phyloP scores from a whole-genome alignment of 2,888 invertebrate species.

The Latrodectus hesperus region DNA sequence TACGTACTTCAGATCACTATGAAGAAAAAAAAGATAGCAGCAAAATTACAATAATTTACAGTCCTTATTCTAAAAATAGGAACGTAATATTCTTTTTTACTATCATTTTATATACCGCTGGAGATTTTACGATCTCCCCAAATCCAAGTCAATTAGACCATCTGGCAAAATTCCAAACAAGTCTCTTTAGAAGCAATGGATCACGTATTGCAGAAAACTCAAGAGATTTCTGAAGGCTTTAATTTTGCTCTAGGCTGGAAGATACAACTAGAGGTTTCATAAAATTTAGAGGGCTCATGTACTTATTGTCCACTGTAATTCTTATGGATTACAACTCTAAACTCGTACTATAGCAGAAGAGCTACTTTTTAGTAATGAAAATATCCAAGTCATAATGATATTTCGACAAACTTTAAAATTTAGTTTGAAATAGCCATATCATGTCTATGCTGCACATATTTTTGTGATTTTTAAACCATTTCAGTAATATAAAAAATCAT shows the following conservation, averaged over 20 bases:
- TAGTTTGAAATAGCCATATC: no score
- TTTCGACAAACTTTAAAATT: no score
- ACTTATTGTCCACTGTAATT: no score
- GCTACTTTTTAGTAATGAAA: no score
- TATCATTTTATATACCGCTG: slow-evolving; percentile 13
- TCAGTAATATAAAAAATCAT: no score
- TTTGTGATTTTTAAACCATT: no score
- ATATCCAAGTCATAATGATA: no score
- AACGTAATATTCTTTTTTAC: slow-evolving; percentile 11
- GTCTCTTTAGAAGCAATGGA: slow-evolving; percentile 5
- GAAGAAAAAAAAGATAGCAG: slow-evolving; percentile 3
- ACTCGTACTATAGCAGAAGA: no score
- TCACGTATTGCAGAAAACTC: slow-evolving; percentile 1
- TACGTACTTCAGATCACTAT: slow-evolving; percentile 3
- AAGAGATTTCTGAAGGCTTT: slow-evolving; percentile 40
- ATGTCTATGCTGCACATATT: no score
- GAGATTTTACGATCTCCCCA: slow-evolving; percentile 31
- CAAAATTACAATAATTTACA: slow-evolving; percentile 49
- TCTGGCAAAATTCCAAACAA: slow-evolving; percentile 36
- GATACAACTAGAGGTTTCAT: background rate
- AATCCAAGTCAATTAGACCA: slow-evolving; percentile 50
- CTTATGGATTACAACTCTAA: no score
- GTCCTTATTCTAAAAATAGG: slow-evolving; percentile 11
- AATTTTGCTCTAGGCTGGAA: slow-evolving; percentile 30
- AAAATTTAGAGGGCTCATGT: background rate